Evolutionary conservation across 2,113 vertebrate genomes (phyloP).

Genomic region (Physeter macrocephalus): DNA sequence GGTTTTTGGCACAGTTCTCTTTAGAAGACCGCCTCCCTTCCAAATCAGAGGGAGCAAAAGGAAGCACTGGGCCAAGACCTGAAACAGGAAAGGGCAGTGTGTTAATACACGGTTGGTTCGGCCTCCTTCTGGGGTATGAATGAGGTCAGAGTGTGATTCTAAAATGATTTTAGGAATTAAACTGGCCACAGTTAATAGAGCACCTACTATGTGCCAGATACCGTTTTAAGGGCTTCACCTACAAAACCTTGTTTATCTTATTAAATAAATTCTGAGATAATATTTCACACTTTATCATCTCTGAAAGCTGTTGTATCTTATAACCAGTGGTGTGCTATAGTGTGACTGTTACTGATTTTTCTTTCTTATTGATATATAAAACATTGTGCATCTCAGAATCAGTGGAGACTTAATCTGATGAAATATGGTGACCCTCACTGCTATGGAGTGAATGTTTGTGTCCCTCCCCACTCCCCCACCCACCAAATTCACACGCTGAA

Average conservation of each 20-base stretch:
- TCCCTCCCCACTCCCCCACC: no score
- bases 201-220: not conserved
- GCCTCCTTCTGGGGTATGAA: not conserved
- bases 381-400: not conserved
- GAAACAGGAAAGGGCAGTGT: not conserved
- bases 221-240: not conserved
- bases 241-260: not conserved
- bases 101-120: not conserved
- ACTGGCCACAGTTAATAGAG: not conserved
- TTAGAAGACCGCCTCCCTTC: constrained; percentile 77
- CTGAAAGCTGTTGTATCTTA: not conserved
- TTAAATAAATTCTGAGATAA: not conserved
- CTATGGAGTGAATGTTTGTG: not conserved
- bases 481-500: not conserved
- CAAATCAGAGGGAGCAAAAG: constrained; percentile 46
- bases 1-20: constrained; percentile 94
- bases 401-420: not conserved
- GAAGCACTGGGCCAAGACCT: constrained; percentile 66
- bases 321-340: not conserved
- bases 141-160: not conserved
- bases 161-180: not conserved
- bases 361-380: not conserved
- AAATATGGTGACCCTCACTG: not conserved
- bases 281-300: not conserved
- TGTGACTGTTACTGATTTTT: not conserved